Evolutionary conservation across 2,888 invertebrate species (phyloP).

Genomic region (Drosophila pegasa): DNA sequence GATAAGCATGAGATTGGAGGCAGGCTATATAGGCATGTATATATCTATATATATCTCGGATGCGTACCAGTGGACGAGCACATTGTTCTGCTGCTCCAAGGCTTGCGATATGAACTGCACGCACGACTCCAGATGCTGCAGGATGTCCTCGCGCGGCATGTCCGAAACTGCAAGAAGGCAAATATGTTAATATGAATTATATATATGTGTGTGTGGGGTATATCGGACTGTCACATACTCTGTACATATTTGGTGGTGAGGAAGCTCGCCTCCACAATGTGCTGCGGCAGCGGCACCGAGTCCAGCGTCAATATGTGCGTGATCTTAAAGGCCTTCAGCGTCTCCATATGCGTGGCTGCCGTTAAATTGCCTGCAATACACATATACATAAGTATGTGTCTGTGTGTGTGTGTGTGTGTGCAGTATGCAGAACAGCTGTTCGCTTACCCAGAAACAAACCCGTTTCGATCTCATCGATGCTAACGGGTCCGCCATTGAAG

Average conservation of each 20-base stretch:
- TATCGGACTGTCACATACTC: slow-evolving; percentile 85
- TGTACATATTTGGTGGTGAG: slow-evolving; percentile 91
- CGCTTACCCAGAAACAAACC: slow-evolving; percentile 83
- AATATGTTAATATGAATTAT: not conserved
- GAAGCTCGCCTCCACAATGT: slow-evolving; percentile 88
- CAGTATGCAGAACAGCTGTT: not conserved
- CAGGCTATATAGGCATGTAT: not conserved
- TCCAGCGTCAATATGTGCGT: slow-evolving; percentile 93
- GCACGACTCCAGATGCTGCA: slow-evolving; percentile 91
- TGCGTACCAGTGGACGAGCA: slow-evolving; percentile 93
- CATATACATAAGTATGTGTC: not conserved
- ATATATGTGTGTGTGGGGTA: not conserved
- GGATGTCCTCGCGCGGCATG: slow-evolving; percentile 93
- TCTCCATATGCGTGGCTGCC: slow-evolving; percentile 90
- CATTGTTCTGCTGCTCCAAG: slow-evolving; percentile 87
- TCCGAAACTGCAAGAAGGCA: slow-evolving; percentile 88
- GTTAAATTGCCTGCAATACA: slow-evolving; percentile 89
- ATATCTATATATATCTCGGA: not conserved
- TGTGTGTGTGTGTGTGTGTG: not conserved
- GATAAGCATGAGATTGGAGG: too few relatives aligned
- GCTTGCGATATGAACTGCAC: slow-evolving; percentile 91
- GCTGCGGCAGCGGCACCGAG: slow-evolving; percentile 92
- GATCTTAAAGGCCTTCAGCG: slow-evolving; percentile 88
- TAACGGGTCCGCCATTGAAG: slow-evolving; percentile 85
- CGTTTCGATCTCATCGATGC: slow-evolving; percentile 84